These are phyloP conservation scores for Drosophila lacertosa DNA, from an alignment of 1,140 invertebrate genomes.

Conservation along the genomic window DNA sequence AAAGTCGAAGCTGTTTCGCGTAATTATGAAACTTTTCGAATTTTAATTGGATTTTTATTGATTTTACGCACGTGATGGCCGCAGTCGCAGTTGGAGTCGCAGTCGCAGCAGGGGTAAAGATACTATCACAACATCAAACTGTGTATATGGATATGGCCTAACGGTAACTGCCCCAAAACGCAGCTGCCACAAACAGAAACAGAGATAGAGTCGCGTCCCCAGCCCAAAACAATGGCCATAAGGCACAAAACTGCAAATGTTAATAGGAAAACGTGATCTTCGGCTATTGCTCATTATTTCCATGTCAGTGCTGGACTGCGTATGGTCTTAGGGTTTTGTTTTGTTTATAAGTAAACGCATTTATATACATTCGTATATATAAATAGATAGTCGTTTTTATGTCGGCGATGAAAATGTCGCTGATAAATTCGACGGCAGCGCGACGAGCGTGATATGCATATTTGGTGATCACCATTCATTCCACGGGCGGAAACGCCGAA, in stretches of 20 bases:
- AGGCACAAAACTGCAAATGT: constrained; percentile 52
- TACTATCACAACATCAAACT: constrained; percentile 17
- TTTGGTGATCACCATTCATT: constrained; percentile 46
- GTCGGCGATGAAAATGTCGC: constrained; percentile 41
- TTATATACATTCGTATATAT: neutral
- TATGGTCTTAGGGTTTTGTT: constrained; percentile 28
- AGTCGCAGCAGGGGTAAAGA: neutral
- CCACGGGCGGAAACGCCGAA: constrained; percentile 65
- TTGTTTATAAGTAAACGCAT: constrained; percentile 3
- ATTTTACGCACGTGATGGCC: constrained; percentile 79
- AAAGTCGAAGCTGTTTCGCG: constrained; percentile 32
- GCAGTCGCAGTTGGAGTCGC: neutral
- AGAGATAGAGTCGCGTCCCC: constrained; percentile 1
- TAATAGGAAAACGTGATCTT: constrained; percentile 77
- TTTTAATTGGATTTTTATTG: constrained; percentile 82
- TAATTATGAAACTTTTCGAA: constrained; percentile 79
- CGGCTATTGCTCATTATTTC: constrained; percentile 72
- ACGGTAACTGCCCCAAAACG: constrained; percentile 45
- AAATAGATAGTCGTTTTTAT: neutral
- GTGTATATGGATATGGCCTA: constrained; percentile 36
- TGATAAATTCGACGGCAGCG: constrained; percentile 44
- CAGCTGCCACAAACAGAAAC: constrained; percentile 37
- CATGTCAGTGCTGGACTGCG: constrained; percentile 55
- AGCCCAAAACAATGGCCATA: constrained; percentile 56
- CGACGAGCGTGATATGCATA: constrained; percentile 61